These are phyloP conservation scores for Eretmodus cyanostictus DNA, from an alignment of 2,113 vertebrate genomes.

Conservation along the genomic window DNA sequence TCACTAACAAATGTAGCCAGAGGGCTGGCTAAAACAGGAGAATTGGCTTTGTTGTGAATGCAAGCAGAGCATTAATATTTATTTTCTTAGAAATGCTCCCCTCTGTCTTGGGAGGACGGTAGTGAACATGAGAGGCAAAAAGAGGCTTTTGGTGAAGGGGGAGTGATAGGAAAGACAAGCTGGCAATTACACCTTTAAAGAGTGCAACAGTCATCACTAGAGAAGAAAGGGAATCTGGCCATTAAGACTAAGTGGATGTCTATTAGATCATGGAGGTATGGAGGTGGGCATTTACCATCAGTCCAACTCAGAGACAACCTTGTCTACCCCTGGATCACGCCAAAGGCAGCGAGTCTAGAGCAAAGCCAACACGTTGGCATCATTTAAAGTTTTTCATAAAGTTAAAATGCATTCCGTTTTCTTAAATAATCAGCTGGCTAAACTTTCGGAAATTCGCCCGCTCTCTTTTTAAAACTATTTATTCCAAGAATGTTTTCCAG, in stretches of 20 bases:
- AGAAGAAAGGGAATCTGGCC: constrained; percentile 68
- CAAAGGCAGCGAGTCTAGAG: neutral
- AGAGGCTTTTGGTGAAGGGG: neutral
- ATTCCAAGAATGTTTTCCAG: neutral
- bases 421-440: neutral
- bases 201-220: constrained; percentile 63
- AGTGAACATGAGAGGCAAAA: constrained; percentile 14
- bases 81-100: constrained; percentile 30
- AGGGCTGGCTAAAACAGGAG: constrained; percentile 31
- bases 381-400: constrained; percentile 20
- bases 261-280: constrained; percentile 74
- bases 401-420: neutral
- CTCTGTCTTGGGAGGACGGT: constrained; percentile 5
- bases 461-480: neutral
- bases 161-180: constrained; percentile 57
- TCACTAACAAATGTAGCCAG: constrained; percentile 39
- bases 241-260: constrained; percentile 73
- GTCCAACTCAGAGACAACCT: constrained; percentile 46
- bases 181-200: constrained; percentile 65
- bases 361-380: neutral
- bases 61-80: constrained; percentile 52
- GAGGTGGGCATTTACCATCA: constrained; percentile 72
- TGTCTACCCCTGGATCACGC: constrained; percentile 18
- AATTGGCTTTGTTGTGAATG: constrained; percentile 5
- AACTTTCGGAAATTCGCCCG: neutral